phyloP scores from a whole-genome alignment of 2,113 vertebrate species.

The Serilophus lunatus region DNA sequence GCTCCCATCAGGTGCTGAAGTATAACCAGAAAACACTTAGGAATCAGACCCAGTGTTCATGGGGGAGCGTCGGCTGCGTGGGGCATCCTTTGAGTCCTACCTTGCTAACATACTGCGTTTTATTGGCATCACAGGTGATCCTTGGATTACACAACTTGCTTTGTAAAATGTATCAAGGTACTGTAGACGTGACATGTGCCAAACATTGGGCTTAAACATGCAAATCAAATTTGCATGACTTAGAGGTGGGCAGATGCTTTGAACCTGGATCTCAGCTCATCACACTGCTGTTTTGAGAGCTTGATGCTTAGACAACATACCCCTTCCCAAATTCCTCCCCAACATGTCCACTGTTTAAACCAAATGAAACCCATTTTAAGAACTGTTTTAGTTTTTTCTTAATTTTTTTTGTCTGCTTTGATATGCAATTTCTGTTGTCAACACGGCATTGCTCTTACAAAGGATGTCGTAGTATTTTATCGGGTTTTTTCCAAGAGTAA shows the following conservation, averaged over 20 bases:
- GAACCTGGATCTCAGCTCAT: conserved; percentile 36
- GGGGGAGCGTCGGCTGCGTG: neutral
- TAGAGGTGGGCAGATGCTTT: conserved; percentile 59
- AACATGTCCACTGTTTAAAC: neutral
- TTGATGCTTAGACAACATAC: conserved; percentile 48
- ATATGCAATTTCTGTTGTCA: neutral
- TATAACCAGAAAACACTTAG: neutral
- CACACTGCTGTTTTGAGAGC: conserved; percentile 43
- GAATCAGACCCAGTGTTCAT: neutral
- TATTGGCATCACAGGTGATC: conserved; percentile 54
- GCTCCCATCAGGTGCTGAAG: neutral
- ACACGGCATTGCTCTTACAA: conserved; percentile 36
- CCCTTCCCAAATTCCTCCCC: neutral
- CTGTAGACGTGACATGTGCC: conserved; percentile 46
- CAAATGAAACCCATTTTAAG: conserved; percentile 15
- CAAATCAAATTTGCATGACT: conserved; percentile 63
- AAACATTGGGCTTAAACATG: conserved; percentile 57
- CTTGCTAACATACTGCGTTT: conserved; percentile 48
- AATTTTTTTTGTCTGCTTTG: conserved; percentile 19
- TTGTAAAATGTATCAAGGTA: conserved; percentile 62
- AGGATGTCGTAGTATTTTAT: neutral
- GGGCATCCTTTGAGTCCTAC: conserved; percentile 19
- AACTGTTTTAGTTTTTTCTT: neutral
- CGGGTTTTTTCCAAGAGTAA: neutral
- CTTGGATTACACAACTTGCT: conserved; percentile 54